Base-by-base conservation (phyloP, 1,140 invertebrate species). In the Drosophila sp. region DNA sequence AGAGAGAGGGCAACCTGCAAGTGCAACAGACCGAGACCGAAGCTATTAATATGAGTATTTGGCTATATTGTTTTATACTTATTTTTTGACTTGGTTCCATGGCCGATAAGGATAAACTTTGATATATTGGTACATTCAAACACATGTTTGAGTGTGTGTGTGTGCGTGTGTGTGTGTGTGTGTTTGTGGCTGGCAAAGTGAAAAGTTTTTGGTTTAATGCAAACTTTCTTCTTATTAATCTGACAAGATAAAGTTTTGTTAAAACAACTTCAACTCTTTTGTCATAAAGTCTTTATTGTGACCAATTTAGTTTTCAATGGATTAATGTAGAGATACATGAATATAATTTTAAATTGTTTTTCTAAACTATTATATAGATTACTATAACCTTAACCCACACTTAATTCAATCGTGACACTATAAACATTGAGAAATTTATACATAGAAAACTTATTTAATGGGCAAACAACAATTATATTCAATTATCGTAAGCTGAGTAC, bases 21-120 rank as follows among this genome's bases (percentile, higher is more conserved):
- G 79, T 85, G 82, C 82, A 87, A 76, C 83, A 85, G 82, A 81
- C 81, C 81, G 78, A 74, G 66, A 72, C 73, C 69, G 40, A 58
- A 41, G 75, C 75, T 64, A 87, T 85, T 85, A 85, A 85, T 75
- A 55, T 60, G 58, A 64, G 55, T 55, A 38, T 79, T 62, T 67
- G 60, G 3, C 61, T 60, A 73, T 76, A 77, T 71, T 50, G 44
- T 50, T 50, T 50, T 50, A 50, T 50, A 25, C 23, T 50, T 50
- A 50, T 50, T 50, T 50, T 70, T 76, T 17, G 17, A 68, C 79
- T 68, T 58, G 56, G 72, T 66, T 35, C 67, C 23, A 54, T 70
- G 50, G 23, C 62, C 66, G 74, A 81, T 86, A 71, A 65, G 74
- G 72, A 60, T 76, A 66, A 76, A 77, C 78, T 76, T 82, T 87